These are phyloP conservation scores for Anarrhichthys ocellatus DNA, from an alignment of 2,113 vertebrate genomes.

Conservation along the genomic window DNA sequence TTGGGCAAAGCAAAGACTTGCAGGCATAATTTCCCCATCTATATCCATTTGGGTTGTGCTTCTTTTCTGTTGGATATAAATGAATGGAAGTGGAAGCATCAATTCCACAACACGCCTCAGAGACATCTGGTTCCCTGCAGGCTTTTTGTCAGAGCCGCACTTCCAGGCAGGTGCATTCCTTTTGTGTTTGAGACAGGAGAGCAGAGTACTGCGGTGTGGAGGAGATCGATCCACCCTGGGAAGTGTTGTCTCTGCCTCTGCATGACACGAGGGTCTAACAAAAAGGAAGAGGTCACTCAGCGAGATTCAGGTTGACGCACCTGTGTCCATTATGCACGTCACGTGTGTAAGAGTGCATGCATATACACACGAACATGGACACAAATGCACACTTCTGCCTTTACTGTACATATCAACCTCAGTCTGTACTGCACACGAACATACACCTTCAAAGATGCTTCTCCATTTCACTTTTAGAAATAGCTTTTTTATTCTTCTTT, in stretches of 20 bases:
- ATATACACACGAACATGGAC: not conserved
- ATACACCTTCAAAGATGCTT: not conserved
- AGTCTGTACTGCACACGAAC: not conserved
- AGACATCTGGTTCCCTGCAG: constrained; percentile 73
- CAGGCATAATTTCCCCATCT: constrained; percentile 2
- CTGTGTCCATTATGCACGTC: constrained; percentile 57
- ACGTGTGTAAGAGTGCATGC: not conserved
- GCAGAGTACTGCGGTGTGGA: constrained; percentile 47
- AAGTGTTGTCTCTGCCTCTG: constrained; percentile 70
- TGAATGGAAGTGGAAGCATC: constrained; percentile 62
- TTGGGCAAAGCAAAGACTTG: not conserved
- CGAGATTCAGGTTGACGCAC: constrained; percentile 43
- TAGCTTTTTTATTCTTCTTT: not conserved
- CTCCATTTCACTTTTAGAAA: not conserved
- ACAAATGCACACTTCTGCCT: not conserved
- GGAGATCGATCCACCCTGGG: constrained; percentile 69
- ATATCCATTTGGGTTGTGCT: constrained; percentile 26
- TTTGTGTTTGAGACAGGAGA: constrained; percentile 71
- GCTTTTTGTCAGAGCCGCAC: constrained; percentile 68
- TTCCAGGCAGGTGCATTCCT: constrained; percentile 70
- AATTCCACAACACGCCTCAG: constrained; percentile 66
- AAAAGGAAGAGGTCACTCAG: constrained; percentile 68
- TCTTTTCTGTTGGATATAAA: constrained; percentile 37
- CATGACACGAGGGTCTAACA: constrained; percentile 63
- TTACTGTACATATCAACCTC: not conserved